Base-by-base conservation (phyloP, 2,888 invertebrate genomes). In the Pterostichus niger region DNA sequence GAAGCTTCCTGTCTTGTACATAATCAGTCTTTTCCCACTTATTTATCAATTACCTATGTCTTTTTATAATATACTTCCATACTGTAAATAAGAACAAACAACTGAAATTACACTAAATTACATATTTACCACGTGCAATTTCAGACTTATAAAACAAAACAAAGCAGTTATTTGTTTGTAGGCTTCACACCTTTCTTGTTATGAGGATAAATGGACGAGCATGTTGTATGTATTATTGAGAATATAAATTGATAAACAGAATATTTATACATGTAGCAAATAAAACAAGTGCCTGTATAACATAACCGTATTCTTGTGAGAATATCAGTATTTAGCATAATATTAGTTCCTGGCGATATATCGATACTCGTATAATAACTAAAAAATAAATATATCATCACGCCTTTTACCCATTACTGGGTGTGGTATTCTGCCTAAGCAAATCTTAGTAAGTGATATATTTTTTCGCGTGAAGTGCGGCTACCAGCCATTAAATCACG, bases 51-150 rank as follows among this genome's bases (percentile, higher is more conserved):
- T 49, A 49, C 49, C n/a, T 49, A 5, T 49, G 2, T 49, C 2
- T 49, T 49, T 49, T 49, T 49, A n/a, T 40, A 40, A 40, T 40
- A 40, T 6, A 10, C 49, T 49, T n/a, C 2, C 49, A 11, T 49
- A 49, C n/a, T 40, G 40, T 9, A 49, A 49, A 49, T 49, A 49
- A 49, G 11, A 49, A n/a, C 49, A 49, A 49, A 49, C 49, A 49
- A 49, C 49, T 49, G 5, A n/a, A 49, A 49, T 49, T 49, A 10
- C 10, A 5, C 49, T 10, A 49, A 49, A 49, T 49, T 49, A 49
- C 49, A n/a, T 10, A 49, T 49, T 13, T 49, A 49, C 13, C 13
- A 13, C 49, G 2, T 49, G 49, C 13, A 49, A 49, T 49, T 49
- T 49, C 49, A 49, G 49, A 40, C 40, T 40, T 40, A 40, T 40